A percentile compares a stretch with the other conserved stretches of the same genome.
Conservation (phyloP, 1,140 invertebrate genomes). For the Pseudomyrmex pallidus region DNA sequence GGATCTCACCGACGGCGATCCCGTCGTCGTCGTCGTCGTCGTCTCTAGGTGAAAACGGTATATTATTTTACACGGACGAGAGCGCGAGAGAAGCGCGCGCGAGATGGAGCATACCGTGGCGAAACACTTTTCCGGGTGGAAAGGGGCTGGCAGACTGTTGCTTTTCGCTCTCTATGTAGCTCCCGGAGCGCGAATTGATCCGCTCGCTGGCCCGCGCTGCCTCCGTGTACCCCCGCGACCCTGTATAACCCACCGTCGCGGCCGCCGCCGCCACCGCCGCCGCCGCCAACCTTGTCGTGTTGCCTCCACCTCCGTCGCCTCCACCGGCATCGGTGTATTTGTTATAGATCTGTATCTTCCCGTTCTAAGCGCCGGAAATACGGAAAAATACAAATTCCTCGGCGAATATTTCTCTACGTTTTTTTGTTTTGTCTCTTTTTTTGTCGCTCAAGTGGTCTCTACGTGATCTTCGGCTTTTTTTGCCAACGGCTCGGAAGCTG, state of each 20-base stretch:
- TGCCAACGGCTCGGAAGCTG: background rate
- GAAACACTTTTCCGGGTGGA: constrained; percentile 66
- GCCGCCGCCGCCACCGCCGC: constrained; percentile 46
- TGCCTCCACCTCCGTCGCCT: constrained; percentile 52
- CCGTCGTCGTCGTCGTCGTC: constrained; percentile 7
- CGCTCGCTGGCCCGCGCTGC: constrained; percentile 66
- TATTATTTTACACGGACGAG: background rate
- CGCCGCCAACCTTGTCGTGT: constrained; percentile 57
- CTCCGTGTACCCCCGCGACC: constrained; percentile 63
- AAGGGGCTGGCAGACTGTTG: constrained; percentile 74
- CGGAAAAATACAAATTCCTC: constrained; percentile 13
- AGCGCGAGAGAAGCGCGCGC: background rate
- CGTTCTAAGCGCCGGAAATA: background rate
- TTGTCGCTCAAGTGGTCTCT: too few relatives aligned
- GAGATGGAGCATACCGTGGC: constrained; percentile 52
- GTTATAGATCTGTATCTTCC: constrained; percentile 7
- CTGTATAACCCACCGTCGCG: constrained; percentile 44
- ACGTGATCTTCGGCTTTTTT: too few relatives aligned
- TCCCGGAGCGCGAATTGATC: constrained; percentile 76
- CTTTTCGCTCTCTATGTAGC: constrained; percentile 70
- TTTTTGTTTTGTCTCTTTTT: too few relatives aligned
- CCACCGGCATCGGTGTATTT: constrained; percentile 3
- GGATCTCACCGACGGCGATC: constrained; percentile 31
- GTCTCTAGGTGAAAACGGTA: constrained; percentile 6
- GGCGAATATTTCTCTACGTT: too few relatives aligned